Evolutionary conservation across 2,888 invertebrate genomes (phyloP).

Genomic region (Andrena praecox): DNA sequence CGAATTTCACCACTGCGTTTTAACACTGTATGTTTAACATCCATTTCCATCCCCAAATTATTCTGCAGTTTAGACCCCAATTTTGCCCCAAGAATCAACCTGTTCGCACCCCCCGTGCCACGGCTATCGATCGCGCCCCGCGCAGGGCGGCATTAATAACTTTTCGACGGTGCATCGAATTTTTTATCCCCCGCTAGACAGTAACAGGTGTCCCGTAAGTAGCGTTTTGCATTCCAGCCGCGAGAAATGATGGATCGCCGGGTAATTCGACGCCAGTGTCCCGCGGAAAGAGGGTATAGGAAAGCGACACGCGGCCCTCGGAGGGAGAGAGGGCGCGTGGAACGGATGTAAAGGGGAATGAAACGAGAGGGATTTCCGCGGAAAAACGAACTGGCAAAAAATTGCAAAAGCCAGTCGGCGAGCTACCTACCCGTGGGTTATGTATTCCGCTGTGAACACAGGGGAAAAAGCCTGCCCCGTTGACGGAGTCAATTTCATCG

Average conservation of each 20-base stretch:
- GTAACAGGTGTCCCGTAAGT: slow-evolving; percentile 68
- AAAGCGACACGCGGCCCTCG: neutral
- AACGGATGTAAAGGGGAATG: slow-evolving; percentile 31
- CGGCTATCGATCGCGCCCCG: neutral
- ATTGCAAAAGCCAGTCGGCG: slow-evolving; percentile 29
- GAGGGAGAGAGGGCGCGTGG: neutral
- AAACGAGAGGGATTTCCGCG: slow-evolving; percentile 33
- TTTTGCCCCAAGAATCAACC: neutral
- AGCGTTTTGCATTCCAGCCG: slow-evolving; percentile 56
- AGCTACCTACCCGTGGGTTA: slow-evolving; percentile 12
- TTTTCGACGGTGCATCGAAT: slow-evolving; percentile 16
- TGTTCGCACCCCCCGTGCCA: neutral
- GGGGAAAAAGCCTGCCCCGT: slow-evolving; percentile 10
- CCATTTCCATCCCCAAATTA: too few relatives aligned
- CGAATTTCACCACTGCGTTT: too few relatives aligned
- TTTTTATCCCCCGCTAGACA: slow-evolving; percentile 31
- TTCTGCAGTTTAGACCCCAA: neutral
- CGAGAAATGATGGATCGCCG: slow-evolving; percentile 58
- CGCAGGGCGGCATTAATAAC: neutral
- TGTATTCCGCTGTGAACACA: slow-evolving; percentile 8
- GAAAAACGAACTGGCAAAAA: slow-evolving; percentile 40
- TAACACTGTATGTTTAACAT: too few relatives aligned
- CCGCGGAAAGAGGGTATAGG: slow-evolving; percentile 28
- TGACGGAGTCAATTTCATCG: slow-evolving; percentile 37
- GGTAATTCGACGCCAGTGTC: slow-evolving; percentile 58